Evolutionary conservation across 2,888 invertebrate species (phyloP).

Genomic region (Tineola bisselliella): DNA sequence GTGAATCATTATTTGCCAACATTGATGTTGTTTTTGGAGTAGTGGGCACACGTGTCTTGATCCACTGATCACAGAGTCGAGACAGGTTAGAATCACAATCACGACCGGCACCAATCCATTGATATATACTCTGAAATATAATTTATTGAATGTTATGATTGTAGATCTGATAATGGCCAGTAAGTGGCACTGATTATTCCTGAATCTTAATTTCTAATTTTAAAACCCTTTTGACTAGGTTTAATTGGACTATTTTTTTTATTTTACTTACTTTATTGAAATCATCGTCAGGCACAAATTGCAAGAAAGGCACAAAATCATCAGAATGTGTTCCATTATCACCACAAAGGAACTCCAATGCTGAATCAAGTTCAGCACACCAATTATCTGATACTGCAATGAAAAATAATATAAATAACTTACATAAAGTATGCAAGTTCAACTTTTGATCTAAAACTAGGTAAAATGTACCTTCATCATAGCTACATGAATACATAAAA

Average conservation of each 20-base stretch:
- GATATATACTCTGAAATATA: conserved; percentile 63
- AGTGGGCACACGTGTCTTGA: conserved; percentile 66
- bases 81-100: conserved; percentile 84
- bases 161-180: no score
- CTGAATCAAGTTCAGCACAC: conserved; percentile 79
- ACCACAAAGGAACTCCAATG: conserved; percentile 84
- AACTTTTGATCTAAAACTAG: no score
- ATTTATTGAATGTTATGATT: no score
- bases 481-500: no score
- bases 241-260: no score
- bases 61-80: conserved; percentile 82
- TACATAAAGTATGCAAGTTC: no score
- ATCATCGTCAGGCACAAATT: conserved; percentile 78
- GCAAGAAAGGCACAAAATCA: conserved; percentile 89
- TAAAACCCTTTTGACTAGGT: no score
- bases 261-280: conserved; percentile 26
- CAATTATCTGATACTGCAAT: conserved; percentile 72
- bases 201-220: no score
- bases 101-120: conserved; percentile 95
- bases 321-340: conserved; percentile 83
- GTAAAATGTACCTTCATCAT: no score
- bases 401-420: conserved; percentile 28
- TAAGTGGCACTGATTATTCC: no score
- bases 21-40: conserved; percentile 15
- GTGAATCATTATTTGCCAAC: not conserved